Conservation (phyloP, 2,888 invertebrate genomes). For the Drymonia ruficornis region DNA sequence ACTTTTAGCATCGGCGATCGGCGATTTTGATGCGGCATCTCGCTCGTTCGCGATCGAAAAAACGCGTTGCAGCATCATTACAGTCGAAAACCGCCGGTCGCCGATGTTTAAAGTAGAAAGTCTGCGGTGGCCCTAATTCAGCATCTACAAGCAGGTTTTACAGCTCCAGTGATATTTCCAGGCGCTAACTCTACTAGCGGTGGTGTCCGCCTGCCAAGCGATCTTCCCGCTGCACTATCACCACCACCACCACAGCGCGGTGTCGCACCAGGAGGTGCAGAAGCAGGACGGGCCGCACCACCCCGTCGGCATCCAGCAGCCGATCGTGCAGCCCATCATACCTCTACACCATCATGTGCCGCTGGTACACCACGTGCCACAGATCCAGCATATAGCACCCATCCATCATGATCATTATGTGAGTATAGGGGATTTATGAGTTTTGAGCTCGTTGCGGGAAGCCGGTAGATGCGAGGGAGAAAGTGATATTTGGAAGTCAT, state of each 20-base stretch:
- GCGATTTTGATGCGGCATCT: too few relatives aligned
- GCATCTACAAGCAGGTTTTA: background rate
- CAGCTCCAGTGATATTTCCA: constrained; percentile 30
- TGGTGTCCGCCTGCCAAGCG: constrained; percentile 68
- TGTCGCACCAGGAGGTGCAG: constrained; percentile 74
- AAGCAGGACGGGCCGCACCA: constrained; percentile 71
- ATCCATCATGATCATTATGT: constrained; percentile 72
- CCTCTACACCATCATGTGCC: constrained; percentile 58
- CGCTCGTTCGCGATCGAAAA: too few relatives aligned
- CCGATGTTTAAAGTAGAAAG: too few relatives aligned
- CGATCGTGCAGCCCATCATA: constrained; percentile 48
- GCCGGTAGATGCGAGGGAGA: too few relatives aligned
- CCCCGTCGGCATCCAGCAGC: constrained; percentile 55
- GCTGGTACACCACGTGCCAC: constrained; percentile 54
- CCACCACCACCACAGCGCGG: constrained; percentile 65
- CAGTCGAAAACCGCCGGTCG: too few relatives aligned
- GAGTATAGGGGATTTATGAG: too few relatives aligned
- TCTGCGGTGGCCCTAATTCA: background rate
- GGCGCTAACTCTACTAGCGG: constrained; percentile 58
- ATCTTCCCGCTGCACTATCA: constrained; percentile 68
- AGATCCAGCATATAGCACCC: constrained; percentile 42
- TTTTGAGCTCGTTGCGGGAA: too few relatives aligned
- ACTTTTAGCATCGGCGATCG: too few relatives aligned
- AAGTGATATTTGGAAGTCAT: too few relatives aligned
- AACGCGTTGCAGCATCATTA: too few relatives aligned